These are phyloP conservation scores for Galleria mellonella DNA, from an alignment of 1,140 invertebrate species.

Conservation along the genomic window DNA sequence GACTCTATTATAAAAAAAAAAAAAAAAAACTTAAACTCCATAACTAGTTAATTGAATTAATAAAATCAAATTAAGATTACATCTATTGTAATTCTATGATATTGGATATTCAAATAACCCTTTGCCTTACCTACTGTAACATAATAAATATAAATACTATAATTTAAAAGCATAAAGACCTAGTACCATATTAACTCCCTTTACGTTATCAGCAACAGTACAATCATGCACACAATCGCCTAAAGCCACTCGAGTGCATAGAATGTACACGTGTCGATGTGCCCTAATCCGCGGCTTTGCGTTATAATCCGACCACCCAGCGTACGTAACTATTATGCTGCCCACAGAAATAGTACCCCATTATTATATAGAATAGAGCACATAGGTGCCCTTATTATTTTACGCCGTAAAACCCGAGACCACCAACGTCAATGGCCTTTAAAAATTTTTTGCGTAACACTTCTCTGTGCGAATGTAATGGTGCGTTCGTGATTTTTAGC, in stretches of 20 bases:
- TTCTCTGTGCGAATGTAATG: conserved; percentile 56
- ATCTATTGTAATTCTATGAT: no score
- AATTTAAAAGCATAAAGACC: no score
- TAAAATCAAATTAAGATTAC: no score
- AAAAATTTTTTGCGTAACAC: conserved; percentile 35
- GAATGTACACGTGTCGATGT: conserved; percentile 62
- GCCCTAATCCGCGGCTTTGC: conserved; percentile 42
- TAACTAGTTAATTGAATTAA: no score
- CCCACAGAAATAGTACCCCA: conserved; percentile 24
- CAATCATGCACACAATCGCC: conserved; percentile 45
- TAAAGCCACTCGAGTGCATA: conserved; percentile 1
- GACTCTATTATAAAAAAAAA: no score
- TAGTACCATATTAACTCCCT: not conserved
- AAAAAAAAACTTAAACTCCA: no score
- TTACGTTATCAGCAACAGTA: conserved; percentile 43
- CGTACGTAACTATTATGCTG: conserved; percentile 11
- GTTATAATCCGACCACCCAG: conserved; percentile 65
- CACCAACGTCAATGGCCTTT: conserved; percentile 39
- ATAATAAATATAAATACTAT: no score
- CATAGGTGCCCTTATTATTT: conserved; percentile 60
- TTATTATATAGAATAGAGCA: conserved; percentile 57
- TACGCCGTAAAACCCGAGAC: conserved; percentile 40
- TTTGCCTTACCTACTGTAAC: no score
- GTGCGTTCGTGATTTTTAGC: conserved; percentile 60
- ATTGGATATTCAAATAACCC: no score